Base-by-base conservation (phyloP, 2,797 vertebrate genomes). In the Enteromius anoplus region DNA sequence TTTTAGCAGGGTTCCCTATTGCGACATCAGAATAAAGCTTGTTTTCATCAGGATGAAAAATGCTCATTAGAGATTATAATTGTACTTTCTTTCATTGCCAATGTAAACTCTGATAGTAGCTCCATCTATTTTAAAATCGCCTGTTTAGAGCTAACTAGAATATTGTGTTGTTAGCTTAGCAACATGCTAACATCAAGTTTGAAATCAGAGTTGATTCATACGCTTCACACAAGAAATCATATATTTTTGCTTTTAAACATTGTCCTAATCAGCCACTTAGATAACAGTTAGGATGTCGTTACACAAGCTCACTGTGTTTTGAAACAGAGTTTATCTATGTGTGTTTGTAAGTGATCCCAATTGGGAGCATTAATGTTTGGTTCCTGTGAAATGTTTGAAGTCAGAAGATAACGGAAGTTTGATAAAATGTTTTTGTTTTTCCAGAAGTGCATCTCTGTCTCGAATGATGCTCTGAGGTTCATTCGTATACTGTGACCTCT, bases 341-440 rank as follows among this genome's bases (percentile, higher is more conserved):
- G 62, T 78, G 12, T 68, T 51, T 78, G 45, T 37, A 66, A 49
- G 21, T 37, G 47, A 68, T 79, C 29, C 45, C 45, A 34, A n/a
- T 2, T 17, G 62, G 45, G 45, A 66, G 45, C 76, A 51, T 45
- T 66, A 40, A 34, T 55, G 19, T 71, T 80, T 23, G 37, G 40
- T 68, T 40, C 66, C 72, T 55, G 53, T 21, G 55, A 23, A 45
- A 29, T 53, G 29, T 68, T 79, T 66, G 45, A 53, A 51, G 21
- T 55, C 10, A 21, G 32, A n/a, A 23, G 21, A 80, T 69, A 69
- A 45, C 42, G 77, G 32, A 80, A 32, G 66, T 55, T 42, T 45
- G 29, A 53, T 68, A 53, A 68, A 66, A 79, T 78, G 19, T 26
- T 53, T 37, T 77, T 75, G 34, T 77, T 62, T 77, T 45, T 76